These are phyloP conservation scores for Tenthredo mesomela DNA, from an alignment of 2,888 invertebrate species.

Conservation along the genomic window DNA sequence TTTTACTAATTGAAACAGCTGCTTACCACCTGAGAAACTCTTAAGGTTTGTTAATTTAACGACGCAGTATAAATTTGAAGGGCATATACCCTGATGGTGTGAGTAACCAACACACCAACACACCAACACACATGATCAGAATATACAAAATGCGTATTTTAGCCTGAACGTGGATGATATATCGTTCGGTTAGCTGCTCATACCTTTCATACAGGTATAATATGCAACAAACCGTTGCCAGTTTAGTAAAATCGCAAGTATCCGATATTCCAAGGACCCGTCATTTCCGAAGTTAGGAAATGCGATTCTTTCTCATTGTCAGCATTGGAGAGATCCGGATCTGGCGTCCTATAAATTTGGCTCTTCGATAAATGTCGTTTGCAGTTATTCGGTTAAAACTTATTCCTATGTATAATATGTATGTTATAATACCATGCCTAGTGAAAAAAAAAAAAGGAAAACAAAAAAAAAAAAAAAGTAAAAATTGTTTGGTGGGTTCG, in stretches of 20 bases:
- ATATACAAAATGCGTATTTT: constrained; percentile 15
- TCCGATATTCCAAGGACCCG: not conserved
- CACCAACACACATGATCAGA: not conserved
- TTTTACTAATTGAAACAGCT: constrained; percentile 33
- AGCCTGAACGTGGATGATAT: not conserved
- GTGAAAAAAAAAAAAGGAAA: constrained; percentile 57
- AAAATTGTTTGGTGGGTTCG: constrained; percentile 66
- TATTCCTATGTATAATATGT: not conserved
- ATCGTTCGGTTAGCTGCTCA: not conserved
- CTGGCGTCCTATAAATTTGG: not conserved
- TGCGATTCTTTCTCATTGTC: not conserved
- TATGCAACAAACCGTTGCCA: not conserved
- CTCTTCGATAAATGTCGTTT: not conserved
- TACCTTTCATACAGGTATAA: not conserved
- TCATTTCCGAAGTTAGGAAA: not conserved
- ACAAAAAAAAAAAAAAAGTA: constrained; percentile 58
- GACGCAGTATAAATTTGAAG: constrained; percentile 16
- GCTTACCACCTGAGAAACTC: constrained; percentile 8
- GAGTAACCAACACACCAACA: not conserved
- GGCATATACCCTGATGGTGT: not conserved
- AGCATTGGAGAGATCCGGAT: not conserved
- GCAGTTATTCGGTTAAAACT: not conserved
- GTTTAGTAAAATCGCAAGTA: not conserved
- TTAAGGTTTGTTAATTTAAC: constrained; percentile 24
- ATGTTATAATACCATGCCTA: not conserved